Evolutionary conservation across 2,113 vertebrate genomes (phyloP), one percentile per base, ranked within the genome.

Genomic region (Stegostoma tigrinum): DNA sequence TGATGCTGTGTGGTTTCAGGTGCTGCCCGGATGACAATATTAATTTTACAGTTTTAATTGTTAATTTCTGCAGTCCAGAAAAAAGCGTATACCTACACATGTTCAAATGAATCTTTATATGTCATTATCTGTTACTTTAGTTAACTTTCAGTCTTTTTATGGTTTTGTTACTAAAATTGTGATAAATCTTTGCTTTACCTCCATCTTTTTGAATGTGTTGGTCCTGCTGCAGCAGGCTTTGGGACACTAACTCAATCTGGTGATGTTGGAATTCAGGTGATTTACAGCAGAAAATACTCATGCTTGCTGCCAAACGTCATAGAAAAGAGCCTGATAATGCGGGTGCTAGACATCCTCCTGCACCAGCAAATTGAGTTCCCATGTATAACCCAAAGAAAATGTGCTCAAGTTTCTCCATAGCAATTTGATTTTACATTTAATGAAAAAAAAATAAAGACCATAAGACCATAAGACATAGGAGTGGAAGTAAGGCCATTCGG

Each of bases 41-140:
- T 67, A 68, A 24, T 68, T 94, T 94, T n/a, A 68, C 24, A 12
- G n/a, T 94, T 42, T 2, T 66, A 0, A 2, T n/a, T 68, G 45
- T 30, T 55, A 19, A 21, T 94, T 67, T 38, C 91, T 94, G 91
- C n/a, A n/a, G 91, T 68, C 66, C 91, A 94, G 91, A 67, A 14
- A 64, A 67, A 19, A 94, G 55, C 7, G n/a, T 23, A 7, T 23
- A 66, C 42, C n/a, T 66, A n/a, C 91, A 42, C n/a, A 66, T 64
- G 38, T 21, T 67, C 12, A 5, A 38, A 42, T 94, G 61, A 48
- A 48, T 48, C 48, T 48, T 48, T 61, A 19, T 67, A 38, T 67
- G 91, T 23, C 61, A 68, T 66, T 94, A 67, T 42, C n/a, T 7
- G 64, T 94, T 94, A 68, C 34, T 27, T 94, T 42, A 68, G 30